phyloP scores from a whole-genome alignment of 92 coral and sea anemone genomes.

The Zoanthus gigantus region DNA sequence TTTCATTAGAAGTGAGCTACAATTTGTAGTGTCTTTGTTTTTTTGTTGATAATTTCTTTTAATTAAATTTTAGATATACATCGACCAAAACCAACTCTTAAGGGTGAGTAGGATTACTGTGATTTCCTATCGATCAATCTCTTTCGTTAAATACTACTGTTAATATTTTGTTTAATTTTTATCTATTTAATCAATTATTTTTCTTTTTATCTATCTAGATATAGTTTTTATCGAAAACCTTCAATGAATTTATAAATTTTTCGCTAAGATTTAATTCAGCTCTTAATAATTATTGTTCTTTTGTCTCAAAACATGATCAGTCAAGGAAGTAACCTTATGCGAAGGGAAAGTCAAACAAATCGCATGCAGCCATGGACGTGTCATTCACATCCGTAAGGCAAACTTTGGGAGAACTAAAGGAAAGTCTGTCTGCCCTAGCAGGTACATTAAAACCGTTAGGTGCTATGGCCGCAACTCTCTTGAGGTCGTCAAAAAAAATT shows the following conservation, averaged over 20 bases:
- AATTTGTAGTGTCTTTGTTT: not conserved
- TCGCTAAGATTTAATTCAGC: too few relatives aligned
- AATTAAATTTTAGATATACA: constrained; percentile 7
- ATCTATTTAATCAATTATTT: not conserved
- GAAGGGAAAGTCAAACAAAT: constrained; percentile 7
- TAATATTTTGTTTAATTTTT: not conserved
- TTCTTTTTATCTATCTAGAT: too few relatives aligned
- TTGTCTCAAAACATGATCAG: not conserved
- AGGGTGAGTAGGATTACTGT: not conserved
- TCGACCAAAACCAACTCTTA: constrained; percentile 35
- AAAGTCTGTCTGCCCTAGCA: constrained; percentile 36
- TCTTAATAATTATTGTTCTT: too few relatives aligned
- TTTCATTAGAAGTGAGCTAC: not conserved
- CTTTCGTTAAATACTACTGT: not conserved
- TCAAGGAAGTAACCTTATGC: constrained; percentile 1
- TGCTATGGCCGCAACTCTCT: constrained; percentile 21
- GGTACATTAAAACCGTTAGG: not conserved
- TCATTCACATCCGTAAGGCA: constrained; percentile 2
- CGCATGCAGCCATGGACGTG: constrained; percentile 17
- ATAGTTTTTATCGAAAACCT: too few relatives aligned
- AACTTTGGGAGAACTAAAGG: constrained; percentile 40
- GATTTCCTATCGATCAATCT: not conserved
- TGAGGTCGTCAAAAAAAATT: not conserved
- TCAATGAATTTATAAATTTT: too few relatives aligned
- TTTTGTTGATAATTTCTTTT: not conserved